Base-by-base conservation (phyloP, 2,113 vertebrate species). In the Lepisosteus osseus region DNA sequence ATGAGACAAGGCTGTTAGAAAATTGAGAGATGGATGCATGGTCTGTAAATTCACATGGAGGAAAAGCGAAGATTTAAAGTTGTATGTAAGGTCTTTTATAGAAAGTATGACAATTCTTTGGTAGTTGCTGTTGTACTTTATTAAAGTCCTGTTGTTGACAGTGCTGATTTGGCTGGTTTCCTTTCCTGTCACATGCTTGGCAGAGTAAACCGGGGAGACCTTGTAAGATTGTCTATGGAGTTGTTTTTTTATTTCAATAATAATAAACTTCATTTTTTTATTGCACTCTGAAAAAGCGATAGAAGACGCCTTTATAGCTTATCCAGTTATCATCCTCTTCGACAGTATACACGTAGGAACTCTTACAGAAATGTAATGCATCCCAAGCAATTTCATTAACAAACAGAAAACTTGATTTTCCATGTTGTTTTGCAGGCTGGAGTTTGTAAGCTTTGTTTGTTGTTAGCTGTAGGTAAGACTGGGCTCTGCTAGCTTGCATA, bases 401-500 rank as follows among this genome's bases (percentile, higher is more conserved):
- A 55, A 55, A 68, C 13, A 79, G 77, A 71, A 77, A 45, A 70
- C 76, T 72, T 76, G 74, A 72, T 65, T 57, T 84, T 84, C 47
- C 2, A 2, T 6, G 47, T 6, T 51, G 9, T 51, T 51, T 51
- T 51, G 5, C 47, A 51, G 5, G 47, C 47, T 51, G 5, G 47
- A 6, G 47, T 51, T 51, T 51, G 47, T 6, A 51, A 51, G 47
- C 47, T 51, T 9, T 51, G 47, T 51, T 29, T 29, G 29, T 29
- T 29, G 29, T 29, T 29, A 29, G 29, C 29, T 29, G 29, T 75
- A 69, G 75, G 79, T 74, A 85, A 73, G 83, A 85, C 86, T 79
- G 76, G 77, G 85, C 86, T 77, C 78, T 78, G 76, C 72, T 74
- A 79, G 80, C 81, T 87, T 89, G 88, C 83, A 85, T 88, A 86